These are phyloP conservation scores for Drosophila watanabei DNA, from an alignment of 1,140 invertebrate species.

Conservation along the genomic window DNA sequence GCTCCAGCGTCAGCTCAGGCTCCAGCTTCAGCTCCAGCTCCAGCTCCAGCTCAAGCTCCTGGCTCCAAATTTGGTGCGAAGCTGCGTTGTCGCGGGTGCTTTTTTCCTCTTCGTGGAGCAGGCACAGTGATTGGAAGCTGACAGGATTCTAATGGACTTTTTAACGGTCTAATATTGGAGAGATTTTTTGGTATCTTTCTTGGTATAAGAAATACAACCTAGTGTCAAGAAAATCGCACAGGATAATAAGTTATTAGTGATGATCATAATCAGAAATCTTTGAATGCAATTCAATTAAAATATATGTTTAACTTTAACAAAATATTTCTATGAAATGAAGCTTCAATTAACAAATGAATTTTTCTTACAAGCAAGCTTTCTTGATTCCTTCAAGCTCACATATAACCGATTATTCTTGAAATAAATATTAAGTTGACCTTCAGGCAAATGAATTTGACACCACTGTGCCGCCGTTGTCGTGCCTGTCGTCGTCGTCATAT, in stretches of 20 bases:
- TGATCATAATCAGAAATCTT: no score
- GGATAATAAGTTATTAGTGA: not conserved
- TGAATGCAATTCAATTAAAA: not conserved
- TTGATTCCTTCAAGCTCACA: no score
- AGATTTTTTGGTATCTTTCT: not conserved
- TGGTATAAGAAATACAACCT: not conserved
- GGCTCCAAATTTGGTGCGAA: slow-evolving; percentile 83
- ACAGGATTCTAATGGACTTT: not conserved
- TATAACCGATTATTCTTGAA: not conserved
- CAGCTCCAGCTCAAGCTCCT: slow-evolving; percentile 31
- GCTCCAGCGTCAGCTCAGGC: slow-evolving; percentile 3
- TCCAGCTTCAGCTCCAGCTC: slow-evolving; percentile 4
- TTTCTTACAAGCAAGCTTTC: no score
- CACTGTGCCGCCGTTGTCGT: slow-evolving; percentile 61
- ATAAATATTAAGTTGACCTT: slow-evolving; percentile 8
- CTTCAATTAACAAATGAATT: no score
- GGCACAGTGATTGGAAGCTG: slow-evolving; percentile 43
- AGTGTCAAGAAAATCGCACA: not conserved
- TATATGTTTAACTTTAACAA: not conserved
- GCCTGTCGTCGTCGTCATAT: slow-evolving; percentile 79
- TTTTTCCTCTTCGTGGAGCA: slow-evolving; percentile 41
- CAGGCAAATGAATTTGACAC: not conserved
- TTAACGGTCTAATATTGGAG: not conserved
- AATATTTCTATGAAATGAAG: not conserved
- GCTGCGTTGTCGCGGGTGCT: slow-evolving; percentile 70